phyloP scores from a whole-genome alignment of 2,888 invertebrate species.

The Yponomeuta cagnagella region DNA sequence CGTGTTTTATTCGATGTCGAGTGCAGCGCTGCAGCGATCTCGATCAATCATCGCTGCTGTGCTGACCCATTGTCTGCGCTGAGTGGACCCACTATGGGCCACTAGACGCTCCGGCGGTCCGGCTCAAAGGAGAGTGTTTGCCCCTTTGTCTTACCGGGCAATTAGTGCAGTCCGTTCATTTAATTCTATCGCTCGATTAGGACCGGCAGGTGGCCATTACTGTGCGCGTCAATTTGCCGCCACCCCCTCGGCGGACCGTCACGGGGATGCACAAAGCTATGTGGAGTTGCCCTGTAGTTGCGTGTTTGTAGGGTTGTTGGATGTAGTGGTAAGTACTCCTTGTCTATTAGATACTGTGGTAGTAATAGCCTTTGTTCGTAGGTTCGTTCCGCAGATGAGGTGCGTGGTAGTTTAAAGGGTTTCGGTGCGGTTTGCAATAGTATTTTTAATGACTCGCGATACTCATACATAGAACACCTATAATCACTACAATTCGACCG shows the following conservation, averaged over 20 bases:
- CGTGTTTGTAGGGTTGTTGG: neutral
- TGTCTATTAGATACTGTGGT: too few relatives aligned
- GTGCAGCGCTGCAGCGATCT: neutral
- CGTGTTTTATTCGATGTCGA: too few relatives aligned
- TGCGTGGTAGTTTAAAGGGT: too few relatives aligned
- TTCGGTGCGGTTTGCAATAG: too few relatives aligned
- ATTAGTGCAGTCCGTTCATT: constrained; percentile 74
- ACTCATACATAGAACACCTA: too few relatives aligned
- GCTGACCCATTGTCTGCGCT: neutral
- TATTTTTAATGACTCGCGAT: too few relatives aligned
- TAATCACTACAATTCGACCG: too few relatives aligned
- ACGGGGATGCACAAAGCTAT: constrained; percentile 14
- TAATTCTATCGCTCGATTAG: constrained; percentile 76
- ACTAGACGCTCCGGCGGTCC: constrained; percentile 20
- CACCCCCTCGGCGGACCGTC: constrained; percentile 13
- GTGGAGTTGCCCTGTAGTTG: neutral
- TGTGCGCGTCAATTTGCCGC: constrained; percentile 59
- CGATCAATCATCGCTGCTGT: neutral
- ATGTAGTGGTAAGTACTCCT: neutral
- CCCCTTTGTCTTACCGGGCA: constrained; percentile 73
- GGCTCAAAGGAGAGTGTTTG: constrained; percentile 52
- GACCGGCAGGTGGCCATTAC: constrained; percentile 66
- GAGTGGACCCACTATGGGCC: constrained; percentile 52
- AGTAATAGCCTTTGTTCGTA: too few relatives aligned
- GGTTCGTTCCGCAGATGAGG: too few relatives aligned